A percentile compares a stretch with the other conserved stretches of the same genome.
These are phyloP conservation scores for Nyctalus aviator DNA, from an alignment of 2,797 vertebrate genomes.

Conservation along the genomic window DNA sequence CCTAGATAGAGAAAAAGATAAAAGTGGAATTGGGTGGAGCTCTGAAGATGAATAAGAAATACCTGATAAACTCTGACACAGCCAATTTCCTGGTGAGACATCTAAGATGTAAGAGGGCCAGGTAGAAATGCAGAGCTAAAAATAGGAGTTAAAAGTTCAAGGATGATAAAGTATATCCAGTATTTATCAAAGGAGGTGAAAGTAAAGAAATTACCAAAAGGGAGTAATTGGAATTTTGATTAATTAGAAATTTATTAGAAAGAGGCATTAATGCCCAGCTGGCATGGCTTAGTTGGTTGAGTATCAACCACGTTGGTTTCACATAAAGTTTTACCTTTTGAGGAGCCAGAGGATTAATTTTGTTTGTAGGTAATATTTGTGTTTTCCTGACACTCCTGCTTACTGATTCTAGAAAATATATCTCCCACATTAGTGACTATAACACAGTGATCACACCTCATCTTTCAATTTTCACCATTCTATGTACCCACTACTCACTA, in stretches of 20 bases:
- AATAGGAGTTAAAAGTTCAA: slow-evolving; percentile 42
- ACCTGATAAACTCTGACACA: slow-evolving; percentile 60
- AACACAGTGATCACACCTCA: background rate
- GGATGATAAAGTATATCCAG: background rate
- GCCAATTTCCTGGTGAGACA: background rate
- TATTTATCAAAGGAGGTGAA: background rate
- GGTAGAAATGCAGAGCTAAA: background rate
- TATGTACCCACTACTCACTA: too few species aligned
- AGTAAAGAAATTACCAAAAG: background rate
- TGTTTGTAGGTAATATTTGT: background rate
- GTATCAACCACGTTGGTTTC: background rate
- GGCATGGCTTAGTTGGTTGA: too few species aligned
- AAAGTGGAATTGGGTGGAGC: slow-evolving; percentile 47
- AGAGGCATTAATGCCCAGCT: background rate
- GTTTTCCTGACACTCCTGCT: background rate
- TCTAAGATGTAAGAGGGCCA: background rate
- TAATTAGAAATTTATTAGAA: background rate
- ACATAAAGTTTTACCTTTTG: background rate
- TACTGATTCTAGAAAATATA: background rate
- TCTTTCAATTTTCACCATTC: background rate
- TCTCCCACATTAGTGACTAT: background rate
- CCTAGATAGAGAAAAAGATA: background rate
- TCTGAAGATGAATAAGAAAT: background rate
- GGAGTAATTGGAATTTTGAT: background rate
- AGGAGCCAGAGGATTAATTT: background rate